Base-by-base conservation (phyloP, 2,888 invertebrate species). In the Tetheella fluctuosa region DNA sequence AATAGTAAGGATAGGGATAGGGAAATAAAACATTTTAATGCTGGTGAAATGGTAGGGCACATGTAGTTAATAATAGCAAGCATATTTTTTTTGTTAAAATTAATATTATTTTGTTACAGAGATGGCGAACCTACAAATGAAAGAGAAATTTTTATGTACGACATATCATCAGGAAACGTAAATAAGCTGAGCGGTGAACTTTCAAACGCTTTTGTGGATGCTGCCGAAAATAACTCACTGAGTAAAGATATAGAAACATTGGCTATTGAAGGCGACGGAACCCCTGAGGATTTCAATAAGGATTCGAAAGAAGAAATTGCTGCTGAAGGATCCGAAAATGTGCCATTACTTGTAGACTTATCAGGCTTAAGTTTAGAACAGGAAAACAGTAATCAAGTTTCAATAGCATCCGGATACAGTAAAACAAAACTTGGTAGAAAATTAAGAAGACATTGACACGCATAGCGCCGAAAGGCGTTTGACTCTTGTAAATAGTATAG, bases 71-170 rank as follows among this genome's bases (percentile, higher is more conserved):
- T 25, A 25, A 6, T 4, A 25, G 25, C 6, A 25, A 6, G 25
- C 6, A 25, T 20, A 57, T n/a, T n/a, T n/a, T n/a, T n/a, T n/a
- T n/a, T n/a, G n/a, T n/a, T n/a, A n/a, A 54, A 42, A 1, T n/a
- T 59, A 23, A 65, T 60, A 8, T 48, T 10, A 60, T 64, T 64
- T 59, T 25, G 64, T 88, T 92, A 20, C 90, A 95, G 95, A 71
- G 88, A 92, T 64, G 88, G 89, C 59, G 81, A 86, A 64, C 76
- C 83, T 17, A 83, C 93, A 53, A 92, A 93, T 54, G 95, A 95
- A 61, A 95, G 95, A 79, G 97, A 97, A 90, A 97, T 97, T 74
- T 97, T 95, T 87, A 97, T 97, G 97, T 97, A 97, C 83, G 97
- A 97, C 80, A 95, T 97, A 54, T 89, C 94, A 64, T 95, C 96